These are phyloP conservation scores for Anarsia innoxiella DNA, from an alignment of 2,888 invertebrate species.

Conservation along the genomic window DNA sequence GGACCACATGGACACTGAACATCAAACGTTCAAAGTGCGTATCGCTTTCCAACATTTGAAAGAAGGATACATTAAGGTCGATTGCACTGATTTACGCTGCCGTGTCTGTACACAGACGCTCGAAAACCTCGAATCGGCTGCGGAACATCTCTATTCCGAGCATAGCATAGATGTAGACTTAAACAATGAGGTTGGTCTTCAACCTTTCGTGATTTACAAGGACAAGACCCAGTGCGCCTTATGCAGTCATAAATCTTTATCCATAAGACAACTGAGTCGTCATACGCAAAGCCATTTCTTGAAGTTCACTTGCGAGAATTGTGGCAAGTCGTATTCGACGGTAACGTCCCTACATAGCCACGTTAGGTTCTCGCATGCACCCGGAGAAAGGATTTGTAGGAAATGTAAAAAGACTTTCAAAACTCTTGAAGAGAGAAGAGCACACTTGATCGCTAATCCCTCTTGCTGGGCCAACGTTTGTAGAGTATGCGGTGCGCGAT, in stretches of 20 bases:
- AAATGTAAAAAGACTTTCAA: slow-evolving; percentile 52
- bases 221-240: slow-evolving; percentile 47
- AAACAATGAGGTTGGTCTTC: slow-evolving; percentile 42
- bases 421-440: slow-evolving; percentile 40
- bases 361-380: slow-evolving; percentile 39
- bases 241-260: slow-evolving; percentile 41
- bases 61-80: slow-evolving; percentile 57
- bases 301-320: slow-evolving; percentile 56
- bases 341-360: slow-evolving; percentile 49
- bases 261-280: slow-evolving; percentile 48
- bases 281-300: slow-evolving; percentile 57
- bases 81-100: slow-evolving; percentile 52
- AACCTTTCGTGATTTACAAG: slow-evolving; percentile 50
- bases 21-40: slow-evolving; percentile 41
- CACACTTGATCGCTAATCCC: slow-evolving; percentile 39
- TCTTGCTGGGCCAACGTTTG: slow-evolving; percentile 56
- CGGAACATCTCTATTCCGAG: slow-evolving; percentile 39
- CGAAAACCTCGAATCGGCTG: slow-evolving; percentile 38
- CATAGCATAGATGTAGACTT: slow-evolving; percentile 43
- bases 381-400: slow-evolving; percentile 45
- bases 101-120: slow-evolving; percentile 39
- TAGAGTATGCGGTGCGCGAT: slow-evolving; percentile 48
- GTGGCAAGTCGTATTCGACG: slow-evolving; percentile 57
- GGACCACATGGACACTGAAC: slow-evolving; percentile 53
- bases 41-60: slow-evolving; percentile 52